Evolutionary conservation across 2,888 invertebrate species (phyloP).

Genomic region (Hypselothyrea guttata): DNA sequence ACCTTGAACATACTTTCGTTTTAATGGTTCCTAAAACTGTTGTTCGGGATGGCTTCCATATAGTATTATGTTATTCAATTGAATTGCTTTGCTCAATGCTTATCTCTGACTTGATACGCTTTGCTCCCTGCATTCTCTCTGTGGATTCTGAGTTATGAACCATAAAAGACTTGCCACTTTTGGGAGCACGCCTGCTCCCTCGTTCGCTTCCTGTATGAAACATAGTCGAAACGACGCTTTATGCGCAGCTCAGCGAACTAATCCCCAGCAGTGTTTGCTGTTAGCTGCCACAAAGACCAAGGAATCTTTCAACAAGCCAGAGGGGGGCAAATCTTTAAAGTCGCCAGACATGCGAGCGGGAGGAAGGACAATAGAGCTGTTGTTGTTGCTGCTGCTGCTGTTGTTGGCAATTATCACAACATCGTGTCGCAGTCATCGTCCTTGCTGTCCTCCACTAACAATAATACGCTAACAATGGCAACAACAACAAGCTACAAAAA

Average conservation of each 20-base stretch:
- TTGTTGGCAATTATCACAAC: constrained; percentile 71
- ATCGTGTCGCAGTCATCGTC: constrained; percentile 70
- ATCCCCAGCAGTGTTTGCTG: constrained; percentile 57
- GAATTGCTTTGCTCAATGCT: constrained; percentile 41
- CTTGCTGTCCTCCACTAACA: constrained; percentile 45
- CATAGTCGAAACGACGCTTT: constrained; percentile 56
- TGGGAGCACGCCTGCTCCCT: constrained; percentile 31
- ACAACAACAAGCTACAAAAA: constrained; percentile 24
- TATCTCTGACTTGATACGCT: constrained; percentile 19
- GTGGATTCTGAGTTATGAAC: constrained; percentile 41
- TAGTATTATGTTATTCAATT: constrained; percentile 35
- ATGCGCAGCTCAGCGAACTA: constrained; percentile 57
- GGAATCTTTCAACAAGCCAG: constrained; percentile 44
- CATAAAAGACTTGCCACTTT: constrained; percentile 54
- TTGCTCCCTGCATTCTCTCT: constrained; percentile 8
- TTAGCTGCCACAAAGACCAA: constrained; percentile 48
- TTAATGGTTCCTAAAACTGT: constrained; percentile 4
- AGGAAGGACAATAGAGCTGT: not conserved
- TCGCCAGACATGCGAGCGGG: constrained; percentile 17
- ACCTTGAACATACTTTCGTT: not conserved
- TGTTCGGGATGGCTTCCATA: not conserved
- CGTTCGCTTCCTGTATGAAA: constrained; percentile 30
- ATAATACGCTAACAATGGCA: constrained; percentile 35
- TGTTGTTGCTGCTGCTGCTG: constrained; percentile 11
- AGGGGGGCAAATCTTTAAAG: constrained; percentile 62